phyloP scores from a whole-genome alignment of 2,113 vertebrate genomes.

The Bubo bubo region DNA sequence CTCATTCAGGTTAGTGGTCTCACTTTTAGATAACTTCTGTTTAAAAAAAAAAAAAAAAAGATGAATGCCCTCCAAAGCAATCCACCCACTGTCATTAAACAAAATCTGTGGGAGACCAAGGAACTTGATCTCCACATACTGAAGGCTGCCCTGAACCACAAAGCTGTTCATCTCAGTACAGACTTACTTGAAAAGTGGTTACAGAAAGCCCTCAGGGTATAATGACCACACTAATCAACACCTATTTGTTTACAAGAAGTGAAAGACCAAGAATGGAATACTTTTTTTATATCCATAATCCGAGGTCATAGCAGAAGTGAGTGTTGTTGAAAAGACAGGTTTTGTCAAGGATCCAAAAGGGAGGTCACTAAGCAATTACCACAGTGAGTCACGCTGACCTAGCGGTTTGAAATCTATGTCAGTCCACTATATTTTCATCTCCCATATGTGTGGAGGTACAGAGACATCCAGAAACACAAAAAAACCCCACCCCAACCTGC shows the following conservation, averaged over 20 bases:
- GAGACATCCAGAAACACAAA: neutral
- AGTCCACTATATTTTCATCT: neutral
- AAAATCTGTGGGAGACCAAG: neutral
- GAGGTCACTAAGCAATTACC: neutral
- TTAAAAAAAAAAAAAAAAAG: neutral
- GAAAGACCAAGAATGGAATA: neutral
- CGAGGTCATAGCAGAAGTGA: neutral
- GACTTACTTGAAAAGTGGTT: neutral
- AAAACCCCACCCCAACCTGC: neutral
- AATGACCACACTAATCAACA: neutral
- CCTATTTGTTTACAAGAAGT: neutral
- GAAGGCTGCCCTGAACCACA: neutral
- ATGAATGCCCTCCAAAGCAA: neutral
- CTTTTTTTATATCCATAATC: neutral
- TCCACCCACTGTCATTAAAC: neutral
- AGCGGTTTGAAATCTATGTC: neutral
- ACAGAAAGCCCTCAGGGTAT: neutral
- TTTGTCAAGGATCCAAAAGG: neutral
- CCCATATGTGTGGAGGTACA: neutral
- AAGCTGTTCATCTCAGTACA: neutral
- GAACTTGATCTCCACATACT: neutral
- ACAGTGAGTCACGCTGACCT: neutral
- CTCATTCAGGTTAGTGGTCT: neutral
- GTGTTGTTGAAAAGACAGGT: neutral
- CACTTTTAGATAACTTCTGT: neutral